Conservation (phyloP, 2,113 vertebrate genomes). For the Cololabis saira region DNA sequence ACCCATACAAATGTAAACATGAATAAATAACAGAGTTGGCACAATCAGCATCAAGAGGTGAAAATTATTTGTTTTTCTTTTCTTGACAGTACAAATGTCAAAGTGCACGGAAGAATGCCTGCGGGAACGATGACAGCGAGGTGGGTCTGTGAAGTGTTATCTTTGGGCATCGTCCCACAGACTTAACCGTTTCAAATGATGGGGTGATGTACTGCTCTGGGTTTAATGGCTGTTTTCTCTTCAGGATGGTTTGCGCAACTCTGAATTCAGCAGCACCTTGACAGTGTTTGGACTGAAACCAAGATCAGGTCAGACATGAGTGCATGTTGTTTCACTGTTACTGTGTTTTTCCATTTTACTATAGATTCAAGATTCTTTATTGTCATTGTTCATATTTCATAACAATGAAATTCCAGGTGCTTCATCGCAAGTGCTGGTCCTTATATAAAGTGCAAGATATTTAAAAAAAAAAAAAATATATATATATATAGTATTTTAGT, state of each 20-base stretch:
- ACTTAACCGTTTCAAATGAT: not conserved
- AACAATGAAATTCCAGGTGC: too few relatives aligned
- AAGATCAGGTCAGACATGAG: slow-evolving; percentile 87
- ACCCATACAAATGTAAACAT: not conserved
- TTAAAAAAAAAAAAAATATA: too few relatives aligned
- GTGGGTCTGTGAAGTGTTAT: slow-evolving; percentile 71
- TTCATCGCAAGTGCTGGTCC: too few relatives aligned
- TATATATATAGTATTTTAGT: too few relatives aligned
- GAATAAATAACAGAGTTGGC: not conserved
- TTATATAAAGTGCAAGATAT: too few relatives aligned
- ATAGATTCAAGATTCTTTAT: too few relatives aligned
- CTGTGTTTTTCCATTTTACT: not conserved
- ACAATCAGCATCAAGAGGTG: not conserved
- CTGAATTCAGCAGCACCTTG: slow-evolving; percentile 77
- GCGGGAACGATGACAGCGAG: slow-evolving; percentile 89
- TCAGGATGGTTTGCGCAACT: slow-evolving; percentile 75
- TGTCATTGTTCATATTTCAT: too few relatives aligned
- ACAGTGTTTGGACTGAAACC: slow-evolving; percentile 94
- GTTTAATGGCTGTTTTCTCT: not conserved
- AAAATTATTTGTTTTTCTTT: not conserved
- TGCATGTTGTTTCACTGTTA: not conserved
- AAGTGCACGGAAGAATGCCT: slow-evolving; percentile 88
- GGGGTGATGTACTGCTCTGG: not conserved
- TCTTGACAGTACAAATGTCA: slow-evolving; percentile 81
- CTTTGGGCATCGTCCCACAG: not conserved